A percentile compares a stretch with the other conserved stretches of the same genome.
Conservation (phyloP, 2,113 vertebrate genomes). For the Chaetodon auriga region DNA sequence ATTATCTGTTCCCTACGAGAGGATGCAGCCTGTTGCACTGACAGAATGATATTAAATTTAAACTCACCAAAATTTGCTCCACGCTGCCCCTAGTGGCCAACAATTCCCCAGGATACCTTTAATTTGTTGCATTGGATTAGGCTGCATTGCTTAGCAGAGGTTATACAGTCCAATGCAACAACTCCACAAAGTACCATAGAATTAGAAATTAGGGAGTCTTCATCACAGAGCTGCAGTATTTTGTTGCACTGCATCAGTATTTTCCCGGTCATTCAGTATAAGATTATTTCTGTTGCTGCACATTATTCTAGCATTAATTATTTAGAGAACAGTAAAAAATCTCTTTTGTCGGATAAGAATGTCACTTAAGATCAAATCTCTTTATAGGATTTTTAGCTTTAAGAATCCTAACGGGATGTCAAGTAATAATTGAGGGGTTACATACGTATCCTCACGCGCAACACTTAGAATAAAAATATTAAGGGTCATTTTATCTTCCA, state of each 20-base stretch:
- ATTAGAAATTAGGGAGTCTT: neutral
- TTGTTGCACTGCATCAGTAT: neutral
- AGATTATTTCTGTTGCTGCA: neutral
- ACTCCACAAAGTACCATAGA: neutral
- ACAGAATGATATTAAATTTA: neutral
- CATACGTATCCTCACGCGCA: neutral
- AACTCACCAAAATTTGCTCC: neutral
- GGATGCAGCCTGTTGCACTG: no score
- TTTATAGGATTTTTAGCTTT: neutral
- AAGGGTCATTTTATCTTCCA: neutral
- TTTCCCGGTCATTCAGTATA: neutral
- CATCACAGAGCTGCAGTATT: neutral
- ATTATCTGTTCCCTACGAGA: neutral
- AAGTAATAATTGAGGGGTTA: slow-evolving; percentile 27
- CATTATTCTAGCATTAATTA: slow-evolving; percentile 6
- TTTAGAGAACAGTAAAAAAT: neutral
- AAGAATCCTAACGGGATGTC: neutral
- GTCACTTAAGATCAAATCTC: neutral
- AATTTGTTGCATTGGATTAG: neutral
- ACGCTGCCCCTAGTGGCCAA: neutral
- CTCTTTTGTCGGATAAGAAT: neutral
- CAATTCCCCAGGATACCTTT: neutral
- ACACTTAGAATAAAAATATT: neutral
- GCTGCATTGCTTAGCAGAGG: no score
- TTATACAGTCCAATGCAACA: no score